Base-by-base conservation (phyloP, 2,113 vertebrate genomes). In the Oryzias woworae region DNA sequence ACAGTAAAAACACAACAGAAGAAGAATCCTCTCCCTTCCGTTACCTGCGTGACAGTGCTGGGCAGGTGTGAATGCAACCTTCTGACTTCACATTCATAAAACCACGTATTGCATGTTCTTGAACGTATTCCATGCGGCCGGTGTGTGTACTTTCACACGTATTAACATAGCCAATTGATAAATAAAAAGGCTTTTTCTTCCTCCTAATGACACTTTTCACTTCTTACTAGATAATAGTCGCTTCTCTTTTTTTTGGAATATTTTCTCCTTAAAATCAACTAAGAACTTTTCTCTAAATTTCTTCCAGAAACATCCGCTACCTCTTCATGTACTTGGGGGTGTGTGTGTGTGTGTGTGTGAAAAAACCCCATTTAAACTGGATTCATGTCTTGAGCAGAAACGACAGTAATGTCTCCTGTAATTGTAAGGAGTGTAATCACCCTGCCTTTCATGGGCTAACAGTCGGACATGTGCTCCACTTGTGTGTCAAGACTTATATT, bases 371-470 rank as follows among this genome's bases (percentile, higher is more conserved):
- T 83, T 88, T 82, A 87, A 83, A 84, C 86, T 87, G 83, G 76
- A 88, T 90, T 86, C 64, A 61, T 47, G 66, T 84, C 81, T 64
- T 86, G 85, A 82, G 75, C 72, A 80, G 77, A 83, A 81, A 86
- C 86, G 89, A 79, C 86, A 85, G 89, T 84, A 86, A 86, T 81
- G 89, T 86, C 83, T 85, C 71, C 81, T 66, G 52, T 89, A 86
- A 89, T 89, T 67, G 75, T 66, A 56, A 77, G 20, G 56, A 85
- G 86, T 73, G 85, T 86, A 88, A 86, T 90, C 89, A 87, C 62
- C 82, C 77, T 71, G 81, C 82, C 77, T 87, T 83, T 90, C 86
- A 87, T 80, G 82, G 86, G 58, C 65, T 75, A 84, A 83, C 76
- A 64, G 47, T 54, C 67, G 67, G 75, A 81, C 45, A 49, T 41